Percentiles rank a stretch among this genome's conserved stretches.
Evolutionary conservation across 2,888 invertebrate genomes (phyloP).

Genomic region (Meliscaeva auricollis): DNA sequence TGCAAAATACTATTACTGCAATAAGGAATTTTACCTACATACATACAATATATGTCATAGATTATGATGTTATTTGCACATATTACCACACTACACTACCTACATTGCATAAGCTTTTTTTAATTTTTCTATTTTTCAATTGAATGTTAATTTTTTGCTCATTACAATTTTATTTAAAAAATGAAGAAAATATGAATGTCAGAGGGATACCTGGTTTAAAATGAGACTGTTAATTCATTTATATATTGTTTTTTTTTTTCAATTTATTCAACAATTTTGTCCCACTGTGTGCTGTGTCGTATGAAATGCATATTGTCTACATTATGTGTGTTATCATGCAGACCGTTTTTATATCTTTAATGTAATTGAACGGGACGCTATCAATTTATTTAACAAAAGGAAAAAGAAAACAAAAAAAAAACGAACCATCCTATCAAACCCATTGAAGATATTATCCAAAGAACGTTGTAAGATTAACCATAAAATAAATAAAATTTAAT

Average conservation of each 20-base stretch:
- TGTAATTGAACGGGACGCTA: slow-evolving; percentile 59
- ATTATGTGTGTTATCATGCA: slow-evolving; percentile 42
- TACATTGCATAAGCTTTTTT: too few species aligned
- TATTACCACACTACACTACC: too few species aligned
- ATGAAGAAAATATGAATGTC: too few species aligned
- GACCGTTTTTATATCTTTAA: slow-evolving; percentile 47
- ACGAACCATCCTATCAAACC: background rate
- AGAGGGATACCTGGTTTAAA: too few species aligned
- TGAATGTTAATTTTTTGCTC: too few species aligned
- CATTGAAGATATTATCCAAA: background rate
- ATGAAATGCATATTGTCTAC: background rate
- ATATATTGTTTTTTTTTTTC: background rate
- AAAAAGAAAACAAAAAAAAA: background rate
- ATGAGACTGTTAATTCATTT: too few species aligned
- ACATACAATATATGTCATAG: too few species aligned
- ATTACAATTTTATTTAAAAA: too few species aligned
- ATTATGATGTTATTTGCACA: too few species aligned
- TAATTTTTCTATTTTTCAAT: too few species aligned
- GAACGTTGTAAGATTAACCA: slow-evolving; percentile 10
- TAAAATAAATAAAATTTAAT: slow-evolving; percentile 60
- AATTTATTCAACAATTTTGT: background rate
- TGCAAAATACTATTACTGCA: too few species aligned
- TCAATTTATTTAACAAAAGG: slow-evolving; percentile 51
- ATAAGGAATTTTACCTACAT: too few species aligned
- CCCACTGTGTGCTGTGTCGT: background rate